Evolutionary conservation across 2,888 invertebrate genomes (phyloP).

Genomic region (Orgyia antiqua): DNA sequence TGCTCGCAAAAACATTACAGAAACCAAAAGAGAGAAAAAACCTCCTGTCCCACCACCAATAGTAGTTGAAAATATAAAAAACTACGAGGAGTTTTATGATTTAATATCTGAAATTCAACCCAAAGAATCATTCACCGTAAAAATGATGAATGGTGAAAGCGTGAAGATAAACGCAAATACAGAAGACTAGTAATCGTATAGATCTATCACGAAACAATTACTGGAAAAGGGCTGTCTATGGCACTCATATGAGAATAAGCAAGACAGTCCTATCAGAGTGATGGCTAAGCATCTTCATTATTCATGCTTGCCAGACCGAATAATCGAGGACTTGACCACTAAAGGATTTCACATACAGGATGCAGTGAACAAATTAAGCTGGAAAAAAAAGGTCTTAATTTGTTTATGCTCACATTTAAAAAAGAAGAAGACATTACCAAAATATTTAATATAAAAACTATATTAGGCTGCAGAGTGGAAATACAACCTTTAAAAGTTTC

Average conservation of each 20-base stretch:
- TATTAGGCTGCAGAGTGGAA: no score
- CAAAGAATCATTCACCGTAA: background rate
- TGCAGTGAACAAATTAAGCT: background rate
- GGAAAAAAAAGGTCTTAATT: slow-evolving; percentile 6
- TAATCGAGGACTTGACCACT: background rate
- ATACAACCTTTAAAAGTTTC: slow-evolving; percentile 5
- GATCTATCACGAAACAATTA: background rate
- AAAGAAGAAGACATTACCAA: slow-evolving; percentile 7
- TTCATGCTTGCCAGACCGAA: background rate
- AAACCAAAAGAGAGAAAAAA: no score
- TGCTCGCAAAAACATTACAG: background rate
- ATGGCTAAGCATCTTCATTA: background rate
- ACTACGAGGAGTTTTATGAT: background rate
- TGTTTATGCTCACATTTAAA: slow-evolving; percentile 6
- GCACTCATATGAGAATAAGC: slow-evolving; percentile 9
- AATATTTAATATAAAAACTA: no score
- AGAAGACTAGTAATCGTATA: background rate
- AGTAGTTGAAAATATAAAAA: slow-evolving; percentile 1
- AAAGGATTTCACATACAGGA: background rate
- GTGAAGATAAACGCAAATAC: background rate
- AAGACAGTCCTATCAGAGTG: slow-evolving; percentile 8
- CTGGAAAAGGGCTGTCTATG: background rate
- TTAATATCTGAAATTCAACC: background rate
- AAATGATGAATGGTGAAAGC: background rate
- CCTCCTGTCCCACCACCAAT: background rate